Percentiles rank a stretch among this genome's conserved stretches.
Evolutionary conservation across 2,888 invertebrate genomes (phyloP).

Genomic region (Mesochorus sp.): DNA sequence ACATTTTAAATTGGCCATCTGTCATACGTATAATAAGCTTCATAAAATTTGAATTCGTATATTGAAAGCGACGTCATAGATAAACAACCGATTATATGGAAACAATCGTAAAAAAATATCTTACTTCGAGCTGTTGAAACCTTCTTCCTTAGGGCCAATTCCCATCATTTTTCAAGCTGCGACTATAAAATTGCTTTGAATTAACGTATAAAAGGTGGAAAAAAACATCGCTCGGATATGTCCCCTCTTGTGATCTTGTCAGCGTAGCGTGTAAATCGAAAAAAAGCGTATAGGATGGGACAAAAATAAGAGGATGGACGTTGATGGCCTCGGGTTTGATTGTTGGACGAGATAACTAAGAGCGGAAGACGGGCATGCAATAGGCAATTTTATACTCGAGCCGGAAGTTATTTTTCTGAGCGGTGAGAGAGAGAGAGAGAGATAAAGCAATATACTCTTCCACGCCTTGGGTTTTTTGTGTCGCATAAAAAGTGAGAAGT

Average conservation of each 20-base stretch:
- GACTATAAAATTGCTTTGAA: no score
- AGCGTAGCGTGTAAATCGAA: conserved; percentile 1
- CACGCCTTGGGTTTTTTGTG: conserved; percentile 16
- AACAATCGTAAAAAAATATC: no score
- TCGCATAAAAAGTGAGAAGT: conserved; percentile 38
- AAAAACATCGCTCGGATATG: background rate
- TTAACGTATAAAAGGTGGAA: no score
- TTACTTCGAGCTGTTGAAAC: no score
- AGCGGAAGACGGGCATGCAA: conserved; percentile 47
- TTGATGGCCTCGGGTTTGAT: conserved; percentile 33
- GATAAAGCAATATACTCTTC: conserved; percentile 44
- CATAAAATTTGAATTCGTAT: no score
- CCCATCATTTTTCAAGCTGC: no score
- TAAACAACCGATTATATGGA: no score
- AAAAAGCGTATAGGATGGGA: background rate
- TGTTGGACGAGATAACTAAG: conserved; percentile 20
- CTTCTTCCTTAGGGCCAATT: no score
- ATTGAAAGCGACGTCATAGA: no score
- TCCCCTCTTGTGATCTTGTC: background rate
- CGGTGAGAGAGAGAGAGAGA: no score
- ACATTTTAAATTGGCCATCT: no score
- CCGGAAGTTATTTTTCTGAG: conserved; percentile 52
- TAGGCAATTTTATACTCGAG: conserved; percentile 27
- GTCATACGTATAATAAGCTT: no score
- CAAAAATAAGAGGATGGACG: conserved; percentile 6